phyloP scores from a whole-genome alignment of 2,797 vertebrate genomes.

The Cryptoblepharus egeriae region DNA sequence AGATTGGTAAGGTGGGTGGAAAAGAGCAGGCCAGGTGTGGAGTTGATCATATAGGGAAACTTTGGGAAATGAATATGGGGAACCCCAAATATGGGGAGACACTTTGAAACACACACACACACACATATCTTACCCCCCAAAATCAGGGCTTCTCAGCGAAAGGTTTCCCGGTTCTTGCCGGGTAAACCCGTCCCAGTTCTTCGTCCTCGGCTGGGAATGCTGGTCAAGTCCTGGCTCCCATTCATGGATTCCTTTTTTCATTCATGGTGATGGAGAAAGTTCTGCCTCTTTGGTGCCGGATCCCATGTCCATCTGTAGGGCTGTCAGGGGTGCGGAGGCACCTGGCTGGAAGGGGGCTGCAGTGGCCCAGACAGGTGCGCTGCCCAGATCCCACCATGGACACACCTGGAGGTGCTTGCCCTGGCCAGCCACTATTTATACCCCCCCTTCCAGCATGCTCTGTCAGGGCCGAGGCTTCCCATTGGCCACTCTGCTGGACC shows the following conservation, averaged over 20 bases:
- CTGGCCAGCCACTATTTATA: slow-evolving; percentile 44
- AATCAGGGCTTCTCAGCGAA: background rate
- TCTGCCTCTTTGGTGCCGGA: rapidly evolving
- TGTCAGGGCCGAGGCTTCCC: slow-evolving; percentile 55
- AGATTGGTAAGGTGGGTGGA: no score
- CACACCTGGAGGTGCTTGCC: slow-evolving; percentile 38
- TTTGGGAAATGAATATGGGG: no score
- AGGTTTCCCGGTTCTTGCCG: no score
- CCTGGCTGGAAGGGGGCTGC: background rate
- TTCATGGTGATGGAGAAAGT: slow-evolving; percentile 19
- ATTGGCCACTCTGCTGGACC: slow-evolving; percentile 75
- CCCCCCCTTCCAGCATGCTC: slow-evolving; percentile 10
- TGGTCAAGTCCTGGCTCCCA: background rate
- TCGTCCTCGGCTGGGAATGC: no score
- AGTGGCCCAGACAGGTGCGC: background rate
- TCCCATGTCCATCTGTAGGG: background rate
- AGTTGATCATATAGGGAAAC: no score
- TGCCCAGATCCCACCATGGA: background rate
- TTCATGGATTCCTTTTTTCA: slow-evolving; percentile 4
- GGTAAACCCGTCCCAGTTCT: no score
- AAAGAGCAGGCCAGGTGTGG: no score
- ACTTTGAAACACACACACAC: background rate
- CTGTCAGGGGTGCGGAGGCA: background rate
- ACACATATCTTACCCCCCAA: slow-evolving; percentile 39
- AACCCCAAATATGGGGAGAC: no score